phyloP scores from a whole-genome alignment of 2,888 invertebrate genomes.

The Trachelus troglodyta region DNA sequence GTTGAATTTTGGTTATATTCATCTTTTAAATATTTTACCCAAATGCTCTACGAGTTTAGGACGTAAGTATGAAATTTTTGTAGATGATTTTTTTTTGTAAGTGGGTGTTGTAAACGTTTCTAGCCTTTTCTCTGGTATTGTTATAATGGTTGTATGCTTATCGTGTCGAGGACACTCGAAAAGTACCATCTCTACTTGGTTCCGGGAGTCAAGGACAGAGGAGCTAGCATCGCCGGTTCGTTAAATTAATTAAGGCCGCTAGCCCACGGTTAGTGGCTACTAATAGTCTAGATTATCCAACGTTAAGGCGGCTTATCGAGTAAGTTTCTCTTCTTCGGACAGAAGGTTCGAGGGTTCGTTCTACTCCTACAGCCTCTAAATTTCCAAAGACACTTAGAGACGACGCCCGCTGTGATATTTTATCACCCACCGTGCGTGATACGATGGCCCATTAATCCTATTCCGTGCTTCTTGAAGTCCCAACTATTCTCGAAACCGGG shows the following conservation, averaged over 20 bases:
- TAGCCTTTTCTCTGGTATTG: too few relatives aligned
- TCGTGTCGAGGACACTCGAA: background rate
- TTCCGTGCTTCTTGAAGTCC: conserved; percentile 21
- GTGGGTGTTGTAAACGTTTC: background rate
- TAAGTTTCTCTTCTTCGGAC: background rate
- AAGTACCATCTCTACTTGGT: background rate
- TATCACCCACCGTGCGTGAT: conserved; percentile 53
- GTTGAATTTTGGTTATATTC: too few relatives aligned
- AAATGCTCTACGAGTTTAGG: background rate
- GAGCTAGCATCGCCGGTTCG: background rate
- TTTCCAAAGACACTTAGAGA: conserved; percentile 9
- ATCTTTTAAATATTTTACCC: background rate
- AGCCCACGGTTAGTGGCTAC: conserved; percentile 19
- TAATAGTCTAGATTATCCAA: conserved; percentile 47
- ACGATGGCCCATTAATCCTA: conserved; percentile 55
- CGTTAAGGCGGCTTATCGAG: conserved; percentile 7
- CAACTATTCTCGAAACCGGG: background rate
- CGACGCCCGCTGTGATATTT: conserved; percentile 41
- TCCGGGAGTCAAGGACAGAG: background rate
- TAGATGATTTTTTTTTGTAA: background rate
- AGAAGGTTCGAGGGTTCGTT: background rate
- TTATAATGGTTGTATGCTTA: too few relatives aligned
- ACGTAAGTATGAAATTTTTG: background rate
- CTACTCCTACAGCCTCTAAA: background rate
- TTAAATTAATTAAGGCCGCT: conserved; percentile 3